Percentiles rank a stretch among this genome's conserved stretches.
These are phyloP conservation scores for Conomelus anceps DNA, from an alignment of 2,888 invertebrate genomes.

Conservation along the genomic window DNA sequence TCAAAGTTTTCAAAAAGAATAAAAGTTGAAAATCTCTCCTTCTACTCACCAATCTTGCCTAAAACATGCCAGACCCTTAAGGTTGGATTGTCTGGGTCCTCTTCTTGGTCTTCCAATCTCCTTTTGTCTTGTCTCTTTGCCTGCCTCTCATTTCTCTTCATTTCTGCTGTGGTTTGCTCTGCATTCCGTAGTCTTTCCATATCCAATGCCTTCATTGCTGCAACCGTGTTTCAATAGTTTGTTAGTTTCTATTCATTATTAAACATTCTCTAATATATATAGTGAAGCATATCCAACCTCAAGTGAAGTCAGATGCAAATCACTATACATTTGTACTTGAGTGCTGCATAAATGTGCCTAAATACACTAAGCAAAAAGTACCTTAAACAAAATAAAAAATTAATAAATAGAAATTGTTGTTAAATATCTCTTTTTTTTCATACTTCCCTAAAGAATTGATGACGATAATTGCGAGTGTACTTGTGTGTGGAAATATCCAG, in stretches of 20 bases:
- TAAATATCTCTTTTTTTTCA: neutral
- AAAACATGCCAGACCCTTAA: constrained; percentile 18
- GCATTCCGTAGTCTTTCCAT: neutral
- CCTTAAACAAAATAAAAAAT: neutral
- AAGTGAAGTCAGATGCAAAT: no score
- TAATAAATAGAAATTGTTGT: neutral
- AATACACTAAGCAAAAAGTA: no score
- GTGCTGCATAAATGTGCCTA: no score
- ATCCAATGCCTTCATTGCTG: neutral
- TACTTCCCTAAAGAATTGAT: neutral
- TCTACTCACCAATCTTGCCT: neutral
- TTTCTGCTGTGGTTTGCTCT: neutral
- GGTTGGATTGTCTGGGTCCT: constrained; percentile 9
- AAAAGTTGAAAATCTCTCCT: neutral
- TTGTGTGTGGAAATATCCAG: no score
- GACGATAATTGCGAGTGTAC: no score
- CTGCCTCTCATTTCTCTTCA: constrained; percentile 6
- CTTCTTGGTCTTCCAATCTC: constrained; percentile 17
- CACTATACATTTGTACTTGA: no score
- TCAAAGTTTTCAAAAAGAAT: neutral
- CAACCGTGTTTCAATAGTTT: neutral
- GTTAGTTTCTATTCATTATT: no score
- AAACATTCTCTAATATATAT: no score
- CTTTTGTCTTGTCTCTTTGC: constrained; percentile 5
- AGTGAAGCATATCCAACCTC: no score